Evolutionary conservation across 1,140 invertebrate genomes (phyloP).

Genomic region (Neodiprion lecontei): DNA sequence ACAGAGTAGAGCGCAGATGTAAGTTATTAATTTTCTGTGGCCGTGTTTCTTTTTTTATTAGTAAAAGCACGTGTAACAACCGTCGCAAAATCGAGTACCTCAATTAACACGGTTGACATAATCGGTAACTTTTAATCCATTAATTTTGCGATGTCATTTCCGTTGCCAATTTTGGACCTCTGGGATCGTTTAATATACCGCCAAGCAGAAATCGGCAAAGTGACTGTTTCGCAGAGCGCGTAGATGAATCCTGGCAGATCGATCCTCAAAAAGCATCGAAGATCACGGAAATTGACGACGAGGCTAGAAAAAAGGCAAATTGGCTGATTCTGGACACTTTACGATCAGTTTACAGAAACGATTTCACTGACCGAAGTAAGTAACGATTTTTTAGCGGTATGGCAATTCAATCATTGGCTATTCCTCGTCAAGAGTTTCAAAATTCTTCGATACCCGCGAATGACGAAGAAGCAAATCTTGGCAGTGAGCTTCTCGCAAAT

Average conservation of each 20-base stretch:
- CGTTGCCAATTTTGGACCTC: background rate
- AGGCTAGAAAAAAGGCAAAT: background rate
- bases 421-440: background rate
- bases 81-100: too few species aligned
- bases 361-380: background rate
- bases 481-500: background rate
- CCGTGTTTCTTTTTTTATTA: background rate
- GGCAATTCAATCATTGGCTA: background rate
- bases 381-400: background rate
- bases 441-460: background rate
- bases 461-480: background rate
- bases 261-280: background rate
- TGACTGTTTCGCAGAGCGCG: background rate
- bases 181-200: background rate
- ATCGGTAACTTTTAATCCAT: too few species aligned
- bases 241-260: background rate
- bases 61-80: background rate
- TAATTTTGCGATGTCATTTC: too few species aligned
- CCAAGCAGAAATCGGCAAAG: background rate
- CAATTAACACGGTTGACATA: too few species aligned
- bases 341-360: background rate
- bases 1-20: background rate
- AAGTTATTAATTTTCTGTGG: background rate
- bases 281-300: background rate
- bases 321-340: constrained; percentile 2